Evolutionary conservation across 2,888 invertebrate genomes (phyloP), one percentile per base, ranked within the genome.

Genomic region (Eupithecia centaureata): DNA sequence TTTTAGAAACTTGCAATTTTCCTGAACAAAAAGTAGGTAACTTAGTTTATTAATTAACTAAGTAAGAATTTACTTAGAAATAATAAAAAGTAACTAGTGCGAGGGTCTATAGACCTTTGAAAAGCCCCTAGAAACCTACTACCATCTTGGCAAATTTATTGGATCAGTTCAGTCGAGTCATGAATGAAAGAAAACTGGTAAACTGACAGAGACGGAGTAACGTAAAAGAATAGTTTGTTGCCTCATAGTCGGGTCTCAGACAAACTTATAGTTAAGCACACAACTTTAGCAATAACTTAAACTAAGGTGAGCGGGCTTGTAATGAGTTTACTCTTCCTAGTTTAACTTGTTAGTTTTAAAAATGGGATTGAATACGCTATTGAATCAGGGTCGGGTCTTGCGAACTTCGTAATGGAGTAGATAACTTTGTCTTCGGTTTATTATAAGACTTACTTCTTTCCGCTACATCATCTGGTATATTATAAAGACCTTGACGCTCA

Each of bases 281-380:
- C 52, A 73, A 75, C 56, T 76, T 76, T 60, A 66, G 65, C 63
- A 68, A 71, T 74, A 76, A 75, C 75, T 75, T 75, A 74, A 75
- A 70, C 72, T 72, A 72, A 76, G 73, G 73, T 76, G 73, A 73
- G 68, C 65, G 42, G 68, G 73, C 75, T 72, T 28, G 66, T 74
- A 76, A 76, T 75, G 75, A 75, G 73, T 75, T 76, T 68, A 69
- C 71, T 71, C 70, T 73, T 70, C 64, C 61, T 61, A 70, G 59
- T 67, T 67, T 63, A 65, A 59, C 56, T 67, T 54, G 64, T 68
- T 65, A 28, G 33, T 62, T 69, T 62, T 65, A 65, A 65, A 59
- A 69, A 69, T 62, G 59, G 13, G 30, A 65, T 65, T 62, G 65
- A 52, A 61, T 57, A 33, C 51, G 56, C 32, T 64, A 61, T 61